Evolutionary conservation across 2,888 invertebrate species (phyloP).

Genomic region (Eubasilissa splendida): DNA sequence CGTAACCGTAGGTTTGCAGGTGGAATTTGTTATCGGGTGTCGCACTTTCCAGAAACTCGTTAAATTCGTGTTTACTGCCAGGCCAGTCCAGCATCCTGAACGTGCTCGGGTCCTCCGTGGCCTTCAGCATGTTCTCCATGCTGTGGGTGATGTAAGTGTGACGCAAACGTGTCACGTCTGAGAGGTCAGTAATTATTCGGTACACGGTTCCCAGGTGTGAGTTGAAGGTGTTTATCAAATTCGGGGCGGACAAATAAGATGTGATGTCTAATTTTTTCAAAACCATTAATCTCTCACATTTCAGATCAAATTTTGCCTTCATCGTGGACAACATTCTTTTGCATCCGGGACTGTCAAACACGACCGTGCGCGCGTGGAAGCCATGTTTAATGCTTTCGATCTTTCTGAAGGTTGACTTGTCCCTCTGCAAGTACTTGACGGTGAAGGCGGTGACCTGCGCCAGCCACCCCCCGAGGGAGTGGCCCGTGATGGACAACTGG

Average conservation of each 20-base stretch:
- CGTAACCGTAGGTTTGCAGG: background rate
- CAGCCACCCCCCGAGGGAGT: slow-evolving; percentile 1
- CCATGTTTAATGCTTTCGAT: background rate
- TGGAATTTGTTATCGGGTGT: background rate
- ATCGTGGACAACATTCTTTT: background rate
- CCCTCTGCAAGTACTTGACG: background rate
- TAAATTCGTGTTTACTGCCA: background rate
- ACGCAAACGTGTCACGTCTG: background rate
- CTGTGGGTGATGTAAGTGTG: background rate
- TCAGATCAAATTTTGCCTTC: background rate
- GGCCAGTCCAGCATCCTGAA: background rate
- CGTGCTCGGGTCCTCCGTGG: background rate
- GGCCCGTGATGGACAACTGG: background rate
- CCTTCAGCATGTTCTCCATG: background rate
- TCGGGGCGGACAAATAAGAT: background rate
- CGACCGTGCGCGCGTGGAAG: background rate
- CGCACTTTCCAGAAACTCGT: background rate
- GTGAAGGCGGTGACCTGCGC: slow-evolving; percentile 9
- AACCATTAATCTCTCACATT: background rate
- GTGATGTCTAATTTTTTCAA: background rate
- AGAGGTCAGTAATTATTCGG: background rate
- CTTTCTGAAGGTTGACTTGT: too few species aligned
- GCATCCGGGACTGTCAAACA: slow-evolving; percentile 3
- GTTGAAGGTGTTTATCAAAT: background rate
- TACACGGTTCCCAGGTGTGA: background rate